Base-by-base conservation (phyloP, 2,797 vertebrate species). In the Labroides dimidiatus region DNA sequence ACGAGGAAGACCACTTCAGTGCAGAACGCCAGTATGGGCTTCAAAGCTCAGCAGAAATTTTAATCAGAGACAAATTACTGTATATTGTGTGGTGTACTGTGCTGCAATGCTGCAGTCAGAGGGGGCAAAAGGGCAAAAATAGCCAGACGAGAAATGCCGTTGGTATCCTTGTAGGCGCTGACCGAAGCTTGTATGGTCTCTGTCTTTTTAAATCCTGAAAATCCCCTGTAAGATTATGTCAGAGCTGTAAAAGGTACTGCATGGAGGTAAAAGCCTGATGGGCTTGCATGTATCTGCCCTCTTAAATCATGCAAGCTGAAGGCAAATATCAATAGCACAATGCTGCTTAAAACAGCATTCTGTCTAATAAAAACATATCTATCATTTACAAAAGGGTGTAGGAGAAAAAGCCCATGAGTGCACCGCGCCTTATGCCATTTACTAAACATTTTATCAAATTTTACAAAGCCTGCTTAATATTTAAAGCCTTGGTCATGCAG, bases 41-140 rank as follows among this genome's bases (percentile, higher is more conserved):
- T 92, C 91, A 92, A 92, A 92, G 89, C 89, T 91, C 90, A 93
- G 90, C 91, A 93, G 81, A 92, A 93, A 90, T 91, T 90, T 92
- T 91, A 92, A 93, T 92, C 92, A 91, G 88, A 88, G 91, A 91
- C 87, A 91, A 93, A 91, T 90, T 80, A 89, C 89, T 87, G 89
- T 90, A 90, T 88, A 87, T 86, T 82, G 87, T 82, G 70, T 51
- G 56, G 62, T 84, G 72, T 77, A 71, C 60, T 80, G 69, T 42
- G 68, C 81, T 71, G 73, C 53, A 42, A 63, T 30, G 71, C 58
- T 14, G 23, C 24, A 23, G 53, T 69, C 64, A 64, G 66, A 71
- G 52, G 64, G 85, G 78, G 33, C 77, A 88, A 87, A 79, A 80
- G 80, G 81, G 76, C 64, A 70, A 74, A 81, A 78, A 84, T 52